These are phyloP conservation scores for Stramonita haemastoma DNA, from an alignment of 2,888 invertebrate genomes.

Conservation along the genomic window DNA sequence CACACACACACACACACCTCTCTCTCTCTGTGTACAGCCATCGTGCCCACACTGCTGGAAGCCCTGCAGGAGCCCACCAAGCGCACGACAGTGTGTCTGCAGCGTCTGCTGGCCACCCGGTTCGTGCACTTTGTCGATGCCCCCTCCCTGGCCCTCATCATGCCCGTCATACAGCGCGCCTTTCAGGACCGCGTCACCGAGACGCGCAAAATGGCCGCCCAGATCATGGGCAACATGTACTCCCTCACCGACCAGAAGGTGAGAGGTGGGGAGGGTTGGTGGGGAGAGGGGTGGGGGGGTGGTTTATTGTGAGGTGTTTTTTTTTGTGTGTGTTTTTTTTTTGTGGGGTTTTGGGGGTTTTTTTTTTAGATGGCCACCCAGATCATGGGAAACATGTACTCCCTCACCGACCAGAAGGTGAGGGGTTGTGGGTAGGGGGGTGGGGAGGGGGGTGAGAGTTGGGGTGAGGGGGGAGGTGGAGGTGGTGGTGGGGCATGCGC, in stretches of 20 bases:
- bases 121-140: conserved; percentile 99
- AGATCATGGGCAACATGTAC: conserved; percentile 99
- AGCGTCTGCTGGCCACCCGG: conserved; percentile 85
- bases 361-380: too few relatives aligned
- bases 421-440: too few relatives aligned
- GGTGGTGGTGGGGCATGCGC: too few relatives aligned
- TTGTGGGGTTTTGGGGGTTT: too few relatives aligned
- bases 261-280: neutral
- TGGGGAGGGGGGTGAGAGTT: too few relatives aligned
- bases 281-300: too few relatives aligned
- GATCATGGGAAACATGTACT: too few relatives aligned
- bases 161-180: conserved; percentile 98
- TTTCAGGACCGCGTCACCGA: conserved; percentile 99
- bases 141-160: conserved; percentile 96
- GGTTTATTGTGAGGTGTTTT: too few relatives aligned
- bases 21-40: conserved; percentile 65
- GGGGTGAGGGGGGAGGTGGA: too few relatives aligned
- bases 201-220: conserved; percentile 93
- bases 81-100: conserved; percentile 94
- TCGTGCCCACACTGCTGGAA: conserved; percentile 82
- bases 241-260: conserved; percentile 97
- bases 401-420: too few relatives aligned
- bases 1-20: too few relatives aligned
- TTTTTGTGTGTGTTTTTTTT: too few relatives aligned
- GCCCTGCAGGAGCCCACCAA: conserved; percentile 95